Percentiles rank a stretch among this genome's conserved stretches.
These are phyloP conservation scores for Cydia pomonella DNA, from an alignment of 1,140 invertebrate genomes.

Conservation along the genomic window DNA sequence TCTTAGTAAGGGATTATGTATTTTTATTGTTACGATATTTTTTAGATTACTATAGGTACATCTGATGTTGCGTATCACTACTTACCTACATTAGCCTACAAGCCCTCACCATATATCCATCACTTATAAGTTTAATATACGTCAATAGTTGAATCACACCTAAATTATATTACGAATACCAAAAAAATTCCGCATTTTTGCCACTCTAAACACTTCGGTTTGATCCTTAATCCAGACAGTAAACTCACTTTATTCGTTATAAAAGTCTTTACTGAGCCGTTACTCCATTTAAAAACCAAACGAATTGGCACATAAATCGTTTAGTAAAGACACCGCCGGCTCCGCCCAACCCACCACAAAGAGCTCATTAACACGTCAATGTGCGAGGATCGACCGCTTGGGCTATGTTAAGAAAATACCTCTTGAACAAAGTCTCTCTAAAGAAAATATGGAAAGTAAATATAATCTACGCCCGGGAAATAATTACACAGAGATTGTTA, in stretches of 20 bases:
- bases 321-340: not conserved
- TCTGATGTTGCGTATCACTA: too few relatives aligned
- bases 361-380: conserved; percentile 21
- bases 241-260: conserved; percentile 6
- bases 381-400: not conserved
- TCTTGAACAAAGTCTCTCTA: not conserved
- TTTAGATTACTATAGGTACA: too few relatives aligned
- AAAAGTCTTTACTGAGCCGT: conserved; percentile 7
- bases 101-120: too few relatives aligned
- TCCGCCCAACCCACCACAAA: not conserved
- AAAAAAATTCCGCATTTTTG: not conserved
- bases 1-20: too few relatives aligned
- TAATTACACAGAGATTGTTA: not conserved
- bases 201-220: not conserved
- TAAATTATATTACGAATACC: not conserved
- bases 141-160: too few relatives aligned
- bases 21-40: too few relatives aligned
- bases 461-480: not conserved
- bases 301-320: conserved; percentile 19
- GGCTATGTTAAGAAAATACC: not conserved
- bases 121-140: too few relatives aligned
- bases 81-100: too few relatives aligned
- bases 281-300: conserved; percentile 9
- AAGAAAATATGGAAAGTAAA: not conserved
- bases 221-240: not conserved